Evolutionary conservation across 2,888 invertebrate species (phyloP), one percentile per base, ranked within the genome.

Genomic region (Aspidapion aeneum): DNA sequence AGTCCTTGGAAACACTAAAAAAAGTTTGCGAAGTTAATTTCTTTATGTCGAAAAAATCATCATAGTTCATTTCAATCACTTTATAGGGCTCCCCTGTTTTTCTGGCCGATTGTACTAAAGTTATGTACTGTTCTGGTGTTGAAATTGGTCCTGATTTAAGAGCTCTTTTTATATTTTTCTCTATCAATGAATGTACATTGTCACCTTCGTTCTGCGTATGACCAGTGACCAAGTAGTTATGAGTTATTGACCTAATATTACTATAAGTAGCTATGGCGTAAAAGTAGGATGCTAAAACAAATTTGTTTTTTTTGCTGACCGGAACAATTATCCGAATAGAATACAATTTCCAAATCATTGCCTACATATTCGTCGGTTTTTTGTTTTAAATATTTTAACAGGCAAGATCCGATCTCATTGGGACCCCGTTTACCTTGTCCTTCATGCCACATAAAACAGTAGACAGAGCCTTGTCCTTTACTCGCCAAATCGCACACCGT

Each of bases 281-380:
- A 48, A 58, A 49, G 59, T 21, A 59, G 48, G 59, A 35, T 17
- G 58, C 21, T 17, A 59, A 5, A 18, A 63, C 22, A 16, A 65
- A 65, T 61, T n/a, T n/a, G n/a, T n/a, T n/a, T n/a, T n/a, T n/a
- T n/a, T 56, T 62, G 64, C 60, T 59, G 62, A 18, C 62, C 57
- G 49, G 61, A 21, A 57, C 74, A 74, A 62, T 72, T 74, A 61
- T 73, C 73, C 12, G 71, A 69, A 66, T 70, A 75, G 56, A 74
- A 70, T 5, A 66, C 63, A 17, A 69, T 63, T 57, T 70, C 65
- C 21, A 68, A 55, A 56, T 64, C 51, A 57, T 61, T 55, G 48
- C 21, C 22, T n/a, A n/a, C n/a, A n/a, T n/a, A n/a, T 18, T 12
- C n/a, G 17, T 35, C 21, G 49, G 55, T 51, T 20, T 61, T 55